Conservation (phyloP, 2,113 vertebrate species). For the Tretioscincus oriximinensis region DNA sequence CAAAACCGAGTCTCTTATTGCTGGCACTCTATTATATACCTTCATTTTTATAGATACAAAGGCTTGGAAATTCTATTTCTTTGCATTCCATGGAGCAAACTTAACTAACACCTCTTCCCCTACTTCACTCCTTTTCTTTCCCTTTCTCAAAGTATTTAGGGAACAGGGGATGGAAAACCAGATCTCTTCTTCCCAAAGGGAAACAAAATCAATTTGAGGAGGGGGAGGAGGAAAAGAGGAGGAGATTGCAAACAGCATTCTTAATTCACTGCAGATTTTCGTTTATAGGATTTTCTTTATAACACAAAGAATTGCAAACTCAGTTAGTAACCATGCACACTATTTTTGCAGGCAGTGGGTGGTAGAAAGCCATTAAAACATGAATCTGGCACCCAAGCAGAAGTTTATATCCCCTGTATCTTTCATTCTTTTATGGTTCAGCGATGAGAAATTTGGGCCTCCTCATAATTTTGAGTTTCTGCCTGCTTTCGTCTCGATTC, state of each 20-base stretch:
- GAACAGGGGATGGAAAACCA: conserved; percentile 66
- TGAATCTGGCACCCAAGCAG: conserved; percentile 23
- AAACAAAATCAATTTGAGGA: conserved; percentile 58
- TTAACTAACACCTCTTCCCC: conserved; percentile 58
- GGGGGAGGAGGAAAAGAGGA: conserved; percentile 21
- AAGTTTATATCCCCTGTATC: conserved; percentile 26
- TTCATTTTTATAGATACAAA: conserved; percentile 49
- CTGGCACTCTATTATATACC: conserved; percentile 35
- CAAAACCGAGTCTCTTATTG: conserved; percentile 50
- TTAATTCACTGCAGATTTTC: conserved; percentile 67
- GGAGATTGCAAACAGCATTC: conserved; percentile 61
- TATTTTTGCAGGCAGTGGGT: conserved; percentile 21
- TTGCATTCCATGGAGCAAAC: conserved; percentile 63
- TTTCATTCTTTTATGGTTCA: conserved; percentile 35
- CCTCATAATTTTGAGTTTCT: not conserved
- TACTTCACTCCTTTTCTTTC: conserved; percentile 15
- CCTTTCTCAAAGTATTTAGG: conserved; percentile 52
- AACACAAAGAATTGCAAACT: conserved; percentile 54
- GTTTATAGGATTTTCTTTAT: conserved; percentile 62
- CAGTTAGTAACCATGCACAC: conserved; percentile 12
- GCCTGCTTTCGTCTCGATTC: conserved; percentile 24
- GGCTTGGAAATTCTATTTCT: conserved; percentile 66
- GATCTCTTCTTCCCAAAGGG: conserved; percentile 64
- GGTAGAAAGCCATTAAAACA: conserved; percentile 37
- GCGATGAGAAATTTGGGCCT: not conserved